Base-by-base conservation (phyloP, 1,140 invertebrate species). In the Zaprionus lachaisei region DNA sequence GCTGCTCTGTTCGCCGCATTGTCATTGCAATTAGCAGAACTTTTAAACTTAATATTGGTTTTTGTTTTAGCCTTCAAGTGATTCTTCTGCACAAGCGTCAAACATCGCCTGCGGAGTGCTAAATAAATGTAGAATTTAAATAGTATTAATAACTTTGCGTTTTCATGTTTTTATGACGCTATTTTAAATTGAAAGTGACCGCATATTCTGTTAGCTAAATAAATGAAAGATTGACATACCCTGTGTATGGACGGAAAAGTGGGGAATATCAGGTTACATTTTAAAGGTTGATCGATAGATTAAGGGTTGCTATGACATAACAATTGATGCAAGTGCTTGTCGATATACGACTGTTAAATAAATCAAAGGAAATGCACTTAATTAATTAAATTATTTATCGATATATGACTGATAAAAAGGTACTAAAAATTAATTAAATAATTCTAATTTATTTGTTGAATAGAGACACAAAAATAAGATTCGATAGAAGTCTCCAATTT, bases 1-100 rank as follows among this genome's bases (percentile, higher is more conserved):
- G 44, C 68, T 55, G 76, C 67, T 38, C 41, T 74, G 60, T 60
- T 70, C 61, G 57, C 54, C 79, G 64, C 80, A 87, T 83, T 89
- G 77, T 80, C 80, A 87, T 80, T 80, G 83, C 83, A 87, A 87
- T 87, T 87, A 87, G 80, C 74, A 72, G 55, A 80, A 87, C 71
- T 83, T 83, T 84, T 71, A 79, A 89, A 84, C 72, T 72, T 81
- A 81, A 81, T 78, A 89, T 87, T 87, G 74, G 77, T 71, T 79
- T 82, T 77, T 77, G 66, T 72, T 76, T 66, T 63, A 56, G 62
- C 81, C 74, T 84, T 76, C 47, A 80, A 82, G 76, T 86, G 79
- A 76, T 66, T 81, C 38, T 15, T n/a, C 38, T 70, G 60, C 31
- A 73, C 64, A 60, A 65, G 6, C 57, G 51, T 15, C 49, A 69